These are phyloP conservation scores for Torymus texanus DNA, from an alignment of 2,888 invertebrate species.

Conservation along the genomic window DNA sequence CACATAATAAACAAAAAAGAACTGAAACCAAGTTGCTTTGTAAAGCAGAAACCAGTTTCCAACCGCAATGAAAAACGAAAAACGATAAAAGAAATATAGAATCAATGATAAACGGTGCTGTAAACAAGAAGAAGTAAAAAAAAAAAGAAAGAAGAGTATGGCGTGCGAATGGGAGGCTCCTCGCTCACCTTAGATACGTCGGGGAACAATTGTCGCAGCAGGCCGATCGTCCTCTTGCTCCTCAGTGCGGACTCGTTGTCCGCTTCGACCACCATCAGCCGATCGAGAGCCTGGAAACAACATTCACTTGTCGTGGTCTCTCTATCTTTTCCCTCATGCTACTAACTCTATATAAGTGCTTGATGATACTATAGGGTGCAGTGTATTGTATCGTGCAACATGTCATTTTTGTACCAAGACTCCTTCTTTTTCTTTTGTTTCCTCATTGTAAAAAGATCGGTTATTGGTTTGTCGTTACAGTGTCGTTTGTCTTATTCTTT, in stretches of 20 bases:
- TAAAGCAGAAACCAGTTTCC: no score
- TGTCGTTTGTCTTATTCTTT: no score
- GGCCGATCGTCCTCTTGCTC: constrained; percentile 86
- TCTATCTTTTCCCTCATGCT: constrained; percentile 11
- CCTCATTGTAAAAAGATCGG: no score
- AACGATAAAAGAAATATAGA: no score
- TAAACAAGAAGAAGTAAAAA: constrained; percentile 6
- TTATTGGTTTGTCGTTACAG: no score
- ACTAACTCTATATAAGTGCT: background rate
- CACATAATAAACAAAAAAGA: no score
- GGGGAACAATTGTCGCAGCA: constrained; percentile 85
- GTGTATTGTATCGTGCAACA: no score
- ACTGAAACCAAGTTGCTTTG: no score
- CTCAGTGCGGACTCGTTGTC: constrained; percentile 82
- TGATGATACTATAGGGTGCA: background rate
- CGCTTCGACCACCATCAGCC: constrained; percentile 81
- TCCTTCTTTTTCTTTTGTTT: no score
- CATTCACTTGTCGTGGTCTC: constrained; percentile 42
- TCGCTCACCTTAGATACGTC: constrained; percentile 83
- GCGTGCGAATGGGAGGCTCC: constrained; percentile 23
- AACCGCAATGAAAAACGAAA: no score
- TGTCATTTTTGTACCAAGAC: no score
- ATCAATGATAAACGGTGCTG: constrained; percentile 1
- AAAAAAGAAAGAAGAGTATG: background rate
- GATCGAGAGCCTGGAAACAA: constrained; percentile 79